These are phyloP conservation scores for Campoplex capitator DNA, from an alignment of 2,888 invertebrate genomes.

Conservation along the genomic window DNA sequence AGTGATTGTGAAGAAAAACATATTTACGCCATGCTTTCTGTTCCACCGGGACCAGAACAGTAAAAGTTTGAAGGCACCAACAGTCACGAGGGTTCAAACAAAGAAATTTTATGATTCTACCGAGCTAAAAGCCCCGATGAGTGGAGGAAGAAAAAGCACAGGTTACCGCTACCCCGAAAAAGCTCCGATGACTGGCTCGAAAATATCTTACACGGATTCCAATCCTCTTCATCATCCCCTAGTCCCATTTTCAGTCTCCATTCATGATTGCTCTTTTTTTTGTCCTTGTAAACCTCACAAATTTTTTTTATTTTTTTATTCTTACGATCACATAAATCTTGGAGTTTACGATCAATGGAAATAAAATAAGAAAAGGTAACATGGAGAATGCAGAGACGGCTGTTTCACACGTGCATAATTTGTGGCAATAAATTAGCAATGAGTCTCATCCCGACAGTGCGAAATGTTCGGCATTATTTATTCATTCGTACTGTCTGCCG, in stretches of 20 bases:
- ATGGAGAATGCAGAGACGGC: slow-evolving; percentile 16
- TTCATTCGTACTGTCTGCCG: not conserved
- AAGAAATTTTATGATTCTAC: slow-evolving; percentile 48
- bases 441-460: not conserved
- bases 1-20: not conserved
- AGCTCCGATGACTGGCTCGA: slow-evolving; percentile 63
- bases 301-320: not conserved
- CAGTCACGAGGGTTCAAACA: slow-evolving; percentile 24
- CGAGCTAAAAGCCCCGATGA: slow-evolving; percentile 45
- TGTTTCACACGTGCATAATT: slow-evolving; percentile 17
- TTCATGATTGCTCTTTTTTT: slow-evolving; percentile 29
- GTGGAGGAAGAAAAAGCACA: not conserved
- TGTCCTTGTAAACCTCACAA: not conserved
- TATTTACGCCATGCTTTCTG: not conserved
- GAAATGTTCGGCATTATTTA: slow-evolving; percentile 12
- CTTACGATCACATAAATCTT: not conserved
- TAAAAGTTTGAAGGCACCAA: not conserved
- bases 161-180: slow-evolving; percentile 7
- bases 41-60: slow-evolving; percentile 36
- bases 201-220: slow-evolving; percentile 51
- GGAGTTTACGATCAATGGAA: not conserved
- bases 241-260: slow-evolving; percentile 16
- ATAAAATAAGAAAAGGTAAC: not conserved
- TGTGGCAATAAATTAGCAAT: slow-evolving; percentile 6
- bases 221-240: slow-evolving; percentile 13